Base-by-base conservation (phyloP, 2,888 invertebrate species). In the Pandemis heparana region DNA sequence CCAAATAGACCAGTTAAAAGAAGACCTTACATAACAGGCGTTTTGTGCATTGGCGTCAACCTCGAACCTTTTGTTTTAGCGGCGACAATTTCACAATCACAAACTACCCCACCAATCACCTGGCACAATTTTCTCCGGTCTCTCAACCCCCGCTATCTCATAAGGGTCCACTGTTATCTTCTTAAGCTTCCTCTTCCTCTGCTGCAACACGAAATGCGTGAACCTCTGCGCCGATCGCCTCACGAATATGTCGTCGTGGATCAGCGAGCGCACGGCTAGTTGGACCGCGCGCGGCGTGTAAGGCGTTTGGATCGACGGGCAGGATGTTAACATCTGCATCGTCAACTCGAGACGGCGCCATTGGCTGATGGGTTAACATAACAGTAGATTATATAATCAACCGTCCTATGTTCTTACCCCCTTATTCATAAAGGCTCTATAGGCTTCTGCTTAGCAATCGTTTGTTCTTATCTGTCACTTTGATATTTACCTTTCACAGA, bases 331-430 rank as follows among this genome's bases (percentile, higher is more conserved):
- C 90, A 98, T 96, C 76, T 96, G 95, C 86, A 97, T 95, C 0
- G 96, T 96, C 87, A 98, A 95, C 77, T 96, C 95, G 67, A 96
- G 95, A 77, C 97, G 97, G 64, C 98, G 96, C 98, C 98, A 98
- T 85, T 97, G 97, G 32, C 97, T 96, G 77, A 0, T 61, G 53
- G 64, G 32, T 23, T 46, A 39, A 32, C 43, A 71, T 3, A 68
- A 41, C 10, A 18, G 3, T 14, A 43, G n/a, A n/a, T 48, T 48
- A 48, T 14, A 48, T 7, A 48, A 5, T 5, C n/a, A 48, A 32
- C 2, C 2, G 1, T 23, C 23, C 23, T 23, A 23, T 23, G 23
- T 32, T 2, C 23, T 32, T 32, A n/a, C n/a, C n/a, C n/a, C n/a
- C n/a, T n/a, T n/a, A n/a, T n/a, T n/a, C n/a, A n/a, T n/a, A n/a